Evolutionary conservation across 1,140 invertebrate genomes (phyloP), one percentile per base, ranked within the genome.

Genomic region (Apis florea): DNA sequence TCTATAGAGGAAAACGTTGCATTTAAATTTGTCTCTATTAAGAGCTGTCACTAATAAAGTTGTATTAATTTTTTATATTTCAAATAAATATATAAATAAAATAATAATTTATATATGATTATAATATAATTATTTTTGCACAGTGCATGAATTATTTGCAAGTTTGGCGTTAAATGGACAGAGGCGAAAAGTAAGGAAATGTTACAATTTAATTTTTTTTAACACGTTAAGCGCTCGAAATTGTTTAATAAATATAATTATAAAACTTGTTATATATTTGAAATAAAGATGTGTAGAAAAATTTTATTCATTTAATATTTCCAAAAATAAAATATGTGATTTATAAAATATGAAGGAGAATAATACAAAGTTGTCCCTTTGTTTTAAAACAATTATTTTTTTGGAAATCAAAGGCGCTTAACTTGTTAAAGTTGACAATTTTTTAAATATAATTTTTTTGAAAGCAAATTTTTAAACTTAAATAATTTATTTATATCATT

Each of bases 91-190:
- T 59, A 82, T 73, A 88, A 85, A 76, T 80, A 53, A 85, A 82
- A 75, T 85, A 87, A 77, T 80, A 81, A 85, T 76, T 79, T 81
- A n/a, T 56, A 82, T 31, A 17, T 49, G 68, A 83, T 69, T 82
- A 88, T 73, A 88, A 81, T 54, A 56, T 83, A 64, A 71, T 83
- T 86, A 74, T 91, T 92, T 91, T 88, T 89, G 85, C 80, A 86
- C 88, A 93, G 90, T 90, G 89, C 88, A 92, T 87, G 88, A 90
- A 79, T 87, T 93, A 82, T 78, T 90, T 73, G 83, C 90, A 81
- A 91, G 85, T 88, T 85, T 92, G 90, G 86, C 89, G 84, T 88
- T 92, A 89, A 83, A 89, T 76, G 85, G 87, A 85, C 85, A 84
- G 82, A 88, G 70, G 87, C 64, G 74, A 82, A 83, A 90, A 73